phyloP scores from a whole-genome alignment of 2,888 invertebrate species.

The Lithophane semibrunnea region DNA sequence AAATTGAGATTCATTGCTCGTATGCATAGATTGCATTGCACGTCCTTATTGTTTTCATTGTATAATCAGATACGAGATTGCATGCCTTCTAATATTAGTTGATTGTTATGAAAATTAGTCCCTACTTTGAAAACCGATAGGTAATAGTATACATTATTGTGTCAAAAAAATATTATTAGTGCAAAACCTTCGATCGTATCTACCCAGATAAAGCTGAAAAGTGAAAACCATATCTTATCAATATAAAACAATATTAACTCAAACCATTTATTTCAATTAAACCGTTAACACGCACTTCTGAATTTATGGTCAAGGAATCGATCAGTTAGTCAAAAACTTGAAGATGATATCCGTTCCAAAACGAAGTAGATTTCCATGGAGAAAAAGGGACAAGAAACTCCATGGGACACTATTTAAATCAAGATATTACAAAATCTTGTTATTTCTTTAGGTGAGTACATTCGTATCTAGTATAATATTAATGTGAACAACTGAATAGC shows the following conservation, averaged over 20 bases:
- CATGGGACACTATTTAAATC: too few relatives aligned
- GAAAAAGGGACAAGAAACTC: too few relatives aligned
- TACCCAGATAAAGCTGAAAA: background rate
- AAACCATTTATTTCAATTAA: too few relatives aligned
- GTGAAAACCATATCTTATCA: background rate
- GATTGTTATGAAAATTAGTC: slow-evolving; percentile 4
- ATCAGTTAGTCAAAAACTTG: too few relatives aligned
- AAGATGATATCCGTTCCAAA: too few relatives aligned
- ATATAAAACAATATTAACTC: background rate
- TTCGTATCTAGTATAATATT: too few relatives aligned
- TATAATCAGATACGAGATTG: slow-evolving; percentile 11
- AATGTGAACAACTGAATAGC: too few relatives aligned
- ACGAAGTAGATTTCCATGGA: too few relatives aligned
- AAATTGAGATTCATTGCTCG: slow-evolving; percentile 32
- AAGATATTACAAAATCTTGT: too few relatives aligned
- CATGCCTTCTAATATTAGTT: slow-evolving; percentile 5
- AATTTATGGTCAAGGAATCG: too few relatives aligned
- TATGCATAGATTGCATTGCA: slow-evolving; percentile 21
- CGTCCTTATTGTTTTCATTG: slow-evolving; percentile 30
- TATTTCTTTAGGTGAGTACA: too few relatives aligned
- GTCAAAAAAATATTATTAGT: background rate
- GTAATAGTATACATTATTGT: background rate
- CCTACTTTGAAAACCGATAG: background rate
- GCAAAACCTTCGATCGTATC: background rate
- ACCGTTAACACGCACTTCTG: too few relatives aligned